phyloP scores from a whole-genome alignment of 2,113 vertebrate genomes.

The Thalassoma bifasciatum region DNA sequence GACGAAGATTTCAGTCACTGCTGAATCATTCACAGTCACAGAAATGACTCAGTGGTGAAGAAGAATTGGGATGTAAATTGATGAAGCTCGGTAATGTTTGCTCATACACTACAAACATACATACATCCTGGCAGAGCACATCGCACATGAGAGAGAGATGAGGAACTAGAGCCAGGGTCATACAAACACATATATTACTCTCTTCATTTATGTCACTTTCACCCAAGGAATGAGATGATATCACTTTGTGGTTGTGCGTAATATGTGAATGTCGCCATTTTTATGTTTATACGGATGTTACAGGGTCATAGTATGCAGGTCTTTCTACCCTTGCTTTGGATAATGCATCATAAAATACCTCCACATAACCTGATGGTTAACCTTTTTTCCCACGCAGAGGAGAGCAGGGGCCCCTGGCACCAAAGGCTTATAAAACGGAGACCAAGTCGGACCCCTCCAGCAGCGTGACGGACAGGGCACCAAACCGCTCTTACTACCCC shows the following conservation, averaged over 20 bases:
- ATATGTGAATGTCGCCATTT: slow-evolving; percentile 11
- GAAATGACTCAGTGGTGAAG: slow-evolving; percentile 30
- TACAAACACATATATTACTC: slow-evolving; percentile 42
- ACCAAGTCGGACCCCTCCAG: slow-evolving; percentile 60
- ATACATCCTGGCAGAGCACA: slow-evolving; percentile 25
- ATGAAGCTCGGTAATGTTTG: slow-evolving; percentile 15
- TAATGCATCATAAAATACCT: slow-evolving; percentile 60
- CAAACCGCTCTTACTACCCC: slow-evolving; percentile 43
- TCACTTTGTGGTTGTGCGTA: slow-evolving; percentile 28
- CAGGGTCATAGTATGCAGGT: slow-evolving; percentile 34
- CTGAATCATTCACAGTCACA: slow-evolving; percentile 35
- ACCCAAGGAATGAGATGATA: background rate
- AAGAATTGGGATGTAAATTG: slow-evolving; percentile 27
- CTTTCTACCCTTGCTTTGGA: slow-evolving; percentile 49
- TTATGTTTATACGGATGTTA: slow-evolving; percentile 16
- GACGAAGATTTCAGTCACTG: slow-evolving; percentile 31
- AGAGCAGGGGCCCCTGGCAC: slow-evolving; percentile 60
- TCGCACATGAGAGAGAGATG: slow-evolving; percentile 22
- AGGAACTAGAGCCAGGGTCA: slow-evolving; percentile 40
- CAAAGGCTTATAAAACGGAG: slow-evolving; percentile 64
- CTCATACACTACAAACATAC: slow-evolving; percentile 37
- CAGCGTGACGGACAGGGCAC: slow-evolving; percentile 67
- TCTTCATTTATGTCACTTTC: slow-evolving; percentile 42
- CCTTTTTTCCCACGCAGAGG: slow-evolving; percentile 73
- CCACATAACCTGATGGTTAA: slow-evolving; percentile 51